phyloP scores from a whole-genome alignment of 2,888 invertebrate species.

The Rutpela maculata region DNA sequence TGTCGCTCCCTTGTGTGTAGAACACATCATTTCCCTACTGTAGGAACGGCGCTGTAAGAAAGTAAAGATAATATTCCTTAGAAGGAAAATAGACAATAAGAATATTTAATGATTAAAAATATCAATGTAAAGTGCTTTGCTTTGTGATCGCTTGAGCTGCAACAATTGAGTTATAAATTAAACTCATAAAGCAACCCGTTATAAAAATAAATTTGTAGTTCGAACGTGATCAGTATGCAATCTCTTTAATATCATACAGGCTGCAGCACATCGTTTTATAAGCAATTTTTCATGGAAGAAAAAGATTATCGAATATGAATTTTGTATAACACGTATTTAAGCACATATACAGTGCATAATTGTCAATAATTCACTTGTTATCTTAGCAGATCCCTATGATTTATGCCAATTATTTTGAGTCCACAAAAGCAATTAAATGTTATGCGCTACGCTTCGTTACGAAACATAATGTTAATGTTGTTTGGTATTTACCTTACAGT shows the following conservation, averaged over 20 bases:
- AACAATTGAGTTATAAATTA: constrained; percentile 60
- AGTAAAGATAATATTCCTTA: background rate
- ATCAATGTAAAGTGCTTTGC: constrained; percentile 30
- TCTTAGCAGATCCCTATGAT: constrained; percentile 52
- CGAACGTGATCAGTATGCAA: constrained; percentile 53
- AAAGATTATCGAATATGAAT: constrained; percentile 47
- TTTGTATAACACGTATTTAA: constrained; percentile 45
- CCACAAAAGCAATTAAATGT: constrained; percentile 47
- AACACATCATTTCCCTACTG: too few species aligned
- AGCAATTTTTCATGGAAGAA: constrained; percentile 54
- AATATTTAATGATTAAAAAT: constrained; percentile 9
- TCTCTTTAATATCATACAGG: constrained; percentile 56
- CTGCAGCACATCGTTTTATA: constrained; percentile 52
- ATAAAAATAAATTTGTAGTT: constrained; percentile 58
- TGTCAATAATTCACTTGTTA: constrained; percentile 55
- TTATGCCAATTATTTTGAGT: constrained; percentile 51
- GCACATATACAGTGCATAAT: constrained; percentile 48
- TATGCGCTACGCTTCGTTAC: constrained; percentile 43
- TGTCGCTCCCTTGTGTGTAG: too few species aligned
- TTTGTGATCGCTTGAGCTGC: constrained; percentile 47
- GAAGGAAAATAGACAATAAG: background rate
- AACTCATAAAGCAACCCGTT: constrained; percentile 49
- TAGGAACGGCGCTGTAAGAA: too few species aligned
- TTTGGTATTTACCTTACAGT: constrained; percentile 31
- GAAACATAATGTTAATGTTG: constrained; percentile 39